These are phyloP conservation scores for Bathynomus jamesi DNA, from an alignment of 1,140 invertebrate genomes.

Conservation along the genomic window DNA sequence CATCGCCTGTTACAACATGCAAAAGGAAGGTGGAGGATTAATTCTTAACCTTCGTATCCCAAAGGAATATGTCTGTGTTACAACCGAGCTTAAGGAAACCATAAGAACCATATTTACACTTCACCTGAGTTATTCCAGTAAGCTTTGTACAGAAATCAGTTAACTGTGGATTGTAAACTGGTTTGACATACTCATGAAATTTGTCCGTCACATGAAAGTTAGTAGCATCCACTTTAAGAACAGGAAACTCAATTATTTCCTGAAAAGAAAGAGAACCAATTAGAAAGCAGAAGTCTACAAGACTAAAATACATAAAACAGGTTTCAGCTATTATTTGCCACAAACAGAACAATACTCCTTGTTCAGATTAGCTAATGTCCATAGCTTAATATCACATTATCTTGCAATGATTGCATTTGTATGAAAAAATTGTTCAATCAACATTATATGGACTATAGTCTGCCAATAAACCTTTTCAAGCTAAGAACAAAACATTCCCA, in stretches of 20 bases:
- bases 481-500: too few relatives aligned
- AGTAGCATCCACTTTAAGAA: slow-evolving; percentile 50
- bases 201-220: slow-evolving; percentile 48
- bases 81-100: too few relatives aligned
- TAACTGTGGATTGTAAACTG: slow-evolving; percentile 47
- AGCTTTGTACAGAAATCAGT: slow-evolving; percentile 53
- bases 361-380: background rate
- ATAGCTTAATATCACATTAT: background rate
- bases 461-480: too few relatives aligned
- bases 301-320: background rate
- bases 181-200: slow-evolving; percentile 57
- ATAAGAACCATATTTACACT: too few relatives aligned
- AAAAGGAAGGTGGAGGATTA: too few relatives aligned
- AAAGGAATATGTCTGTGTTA: too few relatives aligned
- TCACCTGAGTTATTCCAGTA: slow-evolving; percentile 48
- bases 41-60: too few relatives aligned
- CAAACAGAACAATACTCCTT: too few relatives aligned
- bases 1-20: too few relatives aligned
- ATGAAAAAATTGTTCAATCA: background rate
- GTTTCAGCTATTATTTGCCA: background rate
- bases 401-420: background rate
- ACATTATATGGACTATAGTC: background rate
- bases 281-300: background rate
- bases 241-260: slow-evolving; percentile 63
- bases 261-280: slow-evolving; percentile 39